These are phyloP conservation scores for Psophia crepitans DNA, from an alignment of 2,113 vertebrate genomes.

Conservation along the genomic window DNA sequence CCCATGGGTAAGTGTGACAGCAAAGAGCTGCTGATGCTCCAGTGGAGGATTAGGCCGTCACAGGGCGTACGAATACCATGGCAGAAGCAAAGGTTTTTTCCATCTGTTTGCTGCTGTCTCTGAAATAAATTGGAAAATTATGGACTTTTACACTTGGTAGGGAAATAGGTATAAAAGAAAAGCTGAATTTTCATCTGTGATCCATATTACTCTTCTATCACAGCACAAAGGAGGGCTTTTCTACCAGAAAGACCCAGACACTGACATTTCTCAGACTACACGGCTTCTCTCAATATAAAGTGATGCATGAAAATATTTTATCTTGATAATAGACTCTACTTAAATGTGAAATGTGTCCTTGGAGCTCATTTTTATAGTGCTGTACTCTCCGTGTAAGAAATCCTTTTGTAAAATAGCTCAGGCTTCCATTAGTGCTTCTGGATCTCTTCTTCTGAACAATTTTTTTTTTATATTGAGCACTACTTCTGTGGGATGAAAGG, in stretches of 20 bases:
- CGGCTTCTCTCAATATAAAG: not conserved
- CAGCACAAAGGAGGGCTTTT: not conserved
- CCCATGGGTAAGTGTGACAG: not conserved
- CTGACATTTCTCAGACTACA: not conserved
- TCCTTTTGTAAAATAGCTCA: not conserved
- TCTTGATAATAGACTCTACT: slow-evolving; percentile 11
- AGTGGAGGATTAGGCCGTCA: not conserved
- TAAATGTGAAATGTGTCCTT: slow-evolving; percentile 27
- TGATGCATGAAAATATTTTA: slow-evolving; percentile 3
- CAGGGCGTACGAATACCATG: not conserved
- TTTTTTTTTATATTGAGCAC: not conserved
- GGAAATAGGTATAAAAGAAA: not conserved
- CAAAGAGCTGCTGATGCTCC: not conserved
- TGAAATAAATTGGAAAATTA: not conserved
- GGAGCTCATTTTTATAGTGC: not conserved
- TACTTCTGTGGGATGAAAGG: not conserved
- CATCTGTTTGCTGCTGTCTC: not conserved
- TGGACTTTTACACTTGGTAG: not conserved
- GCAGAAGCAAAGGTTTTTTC: not conserved
- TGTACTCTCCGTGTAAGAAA: not conserved
- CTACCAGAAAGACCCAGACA: not conserved
- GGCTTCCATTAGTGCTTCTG: not conserved
- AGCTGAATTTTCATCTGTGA: not conserved
- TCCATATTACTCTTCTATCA: not conserved
- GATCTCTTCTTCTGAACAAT: not conserved